phyloP scores from a whole-genome alignment of 2,113 vertebrate genomes.

The Gopherus evgoodei region DNA sequence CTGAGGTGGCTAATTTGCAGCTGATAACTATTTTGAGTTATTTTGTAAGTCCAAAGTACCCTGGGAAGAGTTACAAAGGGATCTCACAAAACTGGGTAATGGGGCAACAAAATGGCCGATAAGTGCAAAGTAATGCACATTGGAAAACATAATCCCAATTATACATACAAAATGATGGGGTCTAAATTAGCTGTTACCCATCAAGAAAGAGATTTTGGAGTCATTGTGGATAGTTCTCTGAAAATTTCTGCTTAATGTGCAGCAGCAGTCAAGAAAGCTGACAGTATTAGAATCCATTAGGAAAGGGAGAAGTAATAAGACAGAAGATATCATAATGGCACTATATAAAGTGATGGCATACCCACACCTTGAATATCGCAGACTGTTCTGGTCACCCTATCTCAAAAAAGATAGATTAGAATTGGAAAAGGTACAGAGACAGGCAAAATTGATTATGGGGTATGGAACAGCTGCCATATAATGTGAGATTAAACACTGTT shows the following conservation, averaged over 20 bases:
- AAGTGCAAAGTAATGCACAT: not conserved
- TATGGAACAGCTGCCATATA: too few relatives aligned
- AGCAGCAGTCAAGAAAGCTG: not conserved
- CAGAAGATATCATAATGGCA: not conserved
- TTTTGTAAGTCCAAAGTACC: too few relatives aligned
- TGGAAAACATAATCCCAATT: not conserved
- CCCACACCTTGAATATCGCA: too few relatives aligned
- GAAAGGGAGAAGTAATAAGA: not conserved
- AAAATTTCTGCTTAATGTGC: not conserved
- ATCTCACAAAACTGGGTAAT: not conserved
- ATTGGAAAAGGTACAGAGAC: too few relatives aligned
- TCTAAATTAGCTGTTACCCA: not conserved
- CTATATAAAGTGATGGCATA: not conserved
- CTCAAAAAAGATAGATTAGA: too few relatives aligned
- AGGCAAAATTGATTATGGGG: too few relatives aligned
- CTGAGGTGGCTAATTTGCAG: not conserved
- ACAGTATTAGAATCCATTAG: not conserved
- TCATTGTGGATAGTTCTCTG: not conserved
- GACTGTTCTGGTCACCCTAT: too few relatives aligned
- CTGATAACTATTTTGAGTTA: not conserved
- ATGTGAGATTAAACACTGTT: too few relatives aligned
- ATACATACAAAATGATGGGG: not conserved
- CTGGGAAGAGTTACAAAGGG: too few relatives aligned
- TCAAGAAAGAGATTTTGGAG: not conserved
- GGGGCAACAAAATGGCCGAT: not conserved